These are phyloP conservation scores for Elysia crispata DNA, from an alignment of 2,888 invertebrate genomes.

Conservation along the genomic window DNA sequence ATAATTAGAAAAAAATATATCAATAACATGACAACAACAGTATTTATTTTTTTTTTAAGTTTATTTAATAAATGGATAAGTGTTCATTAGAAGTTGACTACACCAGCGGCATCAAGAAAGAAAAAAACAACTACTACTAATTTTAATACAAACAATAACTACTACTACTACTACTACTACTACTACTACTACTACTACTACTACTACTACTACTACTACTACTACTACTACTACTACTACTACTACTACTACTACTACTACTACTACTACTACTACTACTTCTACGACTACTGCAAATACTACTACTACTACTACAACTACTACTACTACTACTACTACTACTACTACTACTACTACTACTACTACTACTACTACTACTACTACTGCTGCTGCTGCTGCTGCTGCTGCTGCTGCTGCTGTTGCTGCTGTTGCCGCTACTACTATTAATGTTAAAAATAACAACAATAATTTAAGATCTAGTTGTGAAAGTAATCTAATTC, in stretches of 20 bases:
- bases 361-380: conserved; percentile 56
- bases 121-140: not conserved
- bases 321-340: conserved; percentile 59
- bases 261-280: conserved; percentile 20
- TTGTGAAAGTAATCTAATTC: no score
- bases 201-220: conserved; percentile 29
- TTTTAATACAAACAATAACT: not conserved
- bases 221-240: conserved; percentile 24
- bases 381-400: conserved; percentile 51
- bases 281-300: no score
- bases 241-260: conserved; percentile 36
- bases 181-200: conserved; percentile 30
- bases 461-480: no score
- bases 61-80: not conserved
- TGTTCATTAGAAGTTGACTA: not conserved
- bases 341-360: conserved; percentile 58
- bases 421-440: no score
- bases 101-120: not conserved
- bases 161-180: no score
- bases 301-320: conserved; percentile 48
- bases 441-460: no score
- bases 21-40: no score
- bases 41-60: no score
- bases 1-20: no score
- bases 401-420: conserved; percentile 42